Base-by-base conservation (phyloP, 1,140 invertebrate genomes). In the Battus philenor region DNA sequence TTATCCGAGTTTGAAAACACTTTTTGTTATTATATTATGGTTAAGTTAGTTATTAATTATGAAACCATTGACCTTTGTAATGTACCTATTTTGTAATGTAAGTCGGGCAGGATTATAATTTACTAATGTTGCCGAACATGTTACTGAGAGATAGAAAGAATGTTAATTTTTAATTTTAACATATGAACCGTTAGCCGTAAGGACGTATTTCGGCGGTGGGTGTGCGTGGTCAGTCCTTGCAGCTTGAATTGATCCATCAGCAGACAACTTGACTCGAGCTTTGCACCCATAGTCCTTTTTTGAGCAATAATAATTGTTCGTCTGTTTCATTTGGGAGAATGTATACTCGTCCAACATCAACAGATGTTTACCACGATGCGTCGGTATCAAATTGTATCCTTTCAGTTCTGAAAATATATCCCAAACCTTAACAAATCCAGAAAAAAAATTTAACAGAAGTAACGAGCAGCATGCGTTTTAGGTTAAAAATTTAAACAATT, bases 271-370 rank as follows among this genome's bases (percentile, higher is more conserved):
- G 2, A 65, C 18, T 11, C 44, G 45, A 1, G 54, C 54, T 26
- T 39, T 58, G 10, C 62, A 65, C 5, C 54, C 47, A 0, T 13
- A 20, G 12, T 49, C 39, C 33, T 57, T 61, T 24, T 47, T 58
- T 0, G 62, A 65, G 41, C 62, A 65, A 15, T 65, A 65, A 29
- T 49, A 65, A 31, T 44, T 54, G 1, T 38, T 33, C 0, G 41
- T 29, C 5, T 27, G 27, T 0, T 47, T 50, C 32, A 61, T 44
- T 22, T 59, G 57, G 0, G 61, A 48, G 22, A 46, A 64, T 1
- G 61, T 61, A 20, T 56, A 64, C 2, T 36, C 48, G 12, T 61
- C 48, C n/a, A 58, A 15, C 58, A 64, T 68, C 7, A 68, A 39
- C 4, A 62, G 20, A n/a, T 27, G 16, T 16, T 29, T 44, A 2